Evolutionary conservation across 1,140 invertebrate species (phyloP).

Genomic region (Drosophila pachea): DNA sequence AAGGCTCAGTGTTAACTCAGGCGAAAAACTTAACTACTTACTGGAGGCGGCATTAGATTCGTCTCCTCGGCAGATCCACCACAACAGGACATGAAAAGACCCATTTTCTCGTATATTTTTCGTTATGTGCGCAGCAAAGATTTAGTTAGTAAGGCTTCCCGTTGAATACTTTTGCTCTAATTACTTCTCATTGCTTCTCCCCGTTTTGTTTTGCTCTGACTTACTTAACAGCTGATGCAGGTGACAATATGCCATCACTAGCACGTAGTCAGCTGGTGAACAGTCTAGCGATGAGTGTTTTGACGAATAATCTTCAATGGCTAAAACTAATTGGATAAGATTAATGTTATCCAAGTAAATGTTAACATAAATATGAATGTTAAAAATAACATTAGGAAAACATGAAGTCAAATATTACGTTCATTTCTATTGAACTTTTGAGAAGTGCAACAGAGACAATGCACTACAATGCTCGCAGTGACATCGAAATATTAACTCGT

Average conservation of each 20-base stretch:
- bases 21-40: conserved; percentile 21
- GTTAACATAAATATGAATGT: no score
- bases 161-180: conserved; percentile 42
- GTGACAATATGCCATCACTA: conserved; percentile 24
- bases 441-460: not conserved
- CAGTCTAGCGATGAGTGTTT: conserved; percentile 9
- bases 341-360: no score
- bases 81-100: conserved; percentile 54
- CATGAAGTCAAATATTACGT: no score
- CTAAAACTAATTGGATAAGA: no score
- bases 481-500: conserved; percentile 1
- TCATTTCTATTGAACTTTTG: no score
- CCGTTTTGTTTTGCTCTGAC: conserved; percentile 58
- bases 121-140: not conserved
- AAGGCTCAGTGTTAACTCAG: not conserved
- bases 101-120: conserved; percentile 48
- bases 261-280: conserved; percentile 22
- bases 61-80: conserved; percentile 64
- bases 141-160: conserved; percentile 43
- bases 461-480: not conserved
- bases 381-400: no score
- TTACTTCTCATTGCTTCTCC: conserved; percentile 37
- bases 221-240: conserved; percentile 37
- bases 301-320: not conserved
- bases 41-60: conserved; percentile 70